Evolutionary conservation across 2,888 invertebrate genomes (phyloP), one percentile per base, ranked within the genome.

Genomic region (Lasius fuliginosus): DNA sequence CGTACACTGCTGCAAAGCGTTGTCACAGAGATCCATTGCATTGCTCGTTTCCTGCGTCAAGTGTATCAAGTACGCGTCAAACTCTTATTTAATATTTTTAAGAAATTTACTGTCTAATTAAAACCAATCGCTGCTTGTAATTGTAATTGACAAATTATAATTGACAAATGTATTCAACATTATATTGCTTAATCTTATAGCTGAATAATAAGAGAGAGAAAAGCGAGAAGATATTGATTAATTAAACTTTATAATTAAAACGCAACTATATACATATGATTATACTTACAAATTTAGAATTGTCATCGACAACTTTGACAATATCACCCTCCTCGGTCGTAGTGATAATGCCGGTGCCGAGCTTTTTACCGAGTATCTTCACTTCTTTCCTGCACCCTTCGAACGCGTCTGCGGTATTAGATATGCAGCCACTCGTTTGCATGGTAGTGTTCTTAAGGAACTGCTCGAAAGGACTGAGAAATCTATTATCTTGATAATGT

Each of bases 341-440:
- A 40, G 91, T 84, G 58, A 91, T 90, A 60, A 91, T 92, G 30
- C 91, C 91, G 4, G 91, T 89, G 11, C 92, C 93, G 36, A 92
- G 74, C 77, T 91, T 94, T 75, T 92, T 93, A 5, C 93, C 94
- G 27, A 94, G 89, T 23, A 93, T 89, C 74, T 92, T 94, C n/a
- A 94, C 91, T 68, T 94, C 94, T 76, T 92, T 93, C 46, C 92
- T 92, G 42, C 86, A 89, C 1, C 82, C 88, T 15, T 86, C 88
- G 27, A 69, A 83, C 15, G n/a, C 12, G 56, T 71, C 85, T 11
- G 82, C n/a, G 5, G 33, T 42, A 46, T 60, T 83, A 15, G 82
- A 77, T 53, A 86, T 84, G 68, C 79, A 90, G 15, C 84, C 74
- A 67, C 85, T 92, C 42, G 85, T 85, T 30, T 86, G 84, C 46